Base-by-base conservation (phyloP, 2,797 vertebrate genomes). In the Acanthis flammea region DNA sequence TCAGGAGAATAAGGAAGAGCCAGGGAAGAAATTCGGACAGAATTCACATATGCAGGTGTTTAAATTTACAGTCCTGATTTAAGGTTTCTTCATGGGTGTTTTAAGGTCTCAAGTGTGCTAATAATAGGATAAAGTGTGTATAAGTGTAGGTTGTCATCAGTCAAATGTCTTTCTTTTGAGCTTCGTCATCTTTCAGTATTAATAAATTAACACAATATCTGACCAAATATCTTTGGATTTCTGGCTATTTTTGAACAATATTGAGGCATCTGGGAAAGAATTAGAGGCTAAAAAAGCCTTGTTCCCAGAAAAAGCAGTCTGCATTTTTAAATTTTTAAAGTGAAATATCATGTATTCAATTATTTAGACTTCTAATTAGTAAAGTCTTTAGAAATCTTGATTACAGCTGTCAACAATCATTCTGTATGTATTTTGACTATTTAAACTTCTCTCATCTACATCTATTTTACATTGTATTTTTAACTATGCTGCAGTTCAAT, bases 361-460 rank as follows among this genome's bases (percentile, higher is more conserved):
- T 93, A 88, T 93, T 95, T 87, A 57, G 37, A 74, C 61, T n/a
- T 41, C 48, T 82, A 75, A 90, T 93, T 93, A 83, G 39, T 81
- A 24, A 92, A 31, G 23, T 78, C 68, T 92, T 95, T 50, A 68
- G 61, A 91, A 82, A 53, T 66, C 71, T 90, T 91, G 65, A 88
- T 79, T 88, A 35, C 42, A 61, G 17, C 45, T 63, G 48, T 90
- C 47, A 96, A 77, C 63, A 85, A n/a, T 58, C 14, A 42, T 84
- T 94, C 67, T 78, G 73, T 33, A 19, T 84, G 35, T 45, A 58
- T 84, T 86, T 78, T 37, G 28, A n/a, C 76, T 89, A 35, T 65
- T 95, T 70, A 83, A 94, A 58, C n/a, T 74, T 72, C 60, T 90
- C 71, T 84, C 62, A 65, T 85, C 50, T 74, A 65, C 54, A 22